Base-by-base conservation (phyloP, 1,140 invertebrate species). In the Ostrea denselamellosa region DNA sequence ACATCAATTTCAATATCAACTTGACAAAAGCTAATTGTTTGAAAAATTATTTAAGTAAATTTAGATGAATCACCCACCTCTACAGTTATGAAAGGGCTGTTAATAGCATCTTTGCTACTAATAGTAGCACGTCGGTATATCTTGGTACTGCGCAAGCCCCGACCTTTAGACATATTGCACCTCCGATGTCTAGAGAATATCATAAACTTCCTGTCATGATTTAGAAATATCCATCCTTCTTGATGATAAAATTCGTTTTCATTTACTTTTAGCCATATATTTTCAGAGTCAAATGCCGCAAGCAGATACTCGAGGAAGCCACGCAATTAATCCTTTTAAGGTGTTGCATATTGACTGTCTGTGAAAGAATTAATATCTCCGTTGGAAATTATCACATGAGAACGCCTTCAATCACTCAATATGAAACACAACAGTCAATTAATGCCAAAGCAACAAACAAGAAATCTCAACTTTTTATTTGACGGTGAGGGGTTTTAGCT, bases 71-170 rank as follows among this genome's bases (percentile, higher is more conserved):
- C 28, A 77, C 68, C 68, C 68, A 77, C 68, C 68, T 77, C 68
- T 14, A 77, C 68, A 34, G 68, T 77, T 77, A 77, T 77, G 14
- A 77, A 77, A 77, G 68, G 68, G 25, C 68, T 77, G 68, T 77
- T 77, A 4, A 77, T 77, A 14, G 25, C 68, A 34, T 77, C 68
- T 34, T 77, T 77, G 68, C 68, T 77, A 28, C 68, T 77, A 14
- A 77, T 77, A 34, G 68, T 77, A 14, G 68, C 68, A 34, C 68
- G 68, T 77, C 68, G 68, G 25, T 77, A 77, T 77, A 77, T 77
- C 28, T 25, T 22, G 8, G 68, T 9, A 77, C 68, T 77, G 17
- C n/a, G 56, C 2, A 25, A 34, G 68, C 25, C 22, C n/a, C 25
- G 65, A 25, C 22, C 10, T 77, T 77, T 77, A 4, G 68, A 77